These are phyloP conservation scores for Cyrtonyx montezumae DNA, from an alignment of 2,113 vertebrate genomes.

Conservation along the genomic window DNA sequence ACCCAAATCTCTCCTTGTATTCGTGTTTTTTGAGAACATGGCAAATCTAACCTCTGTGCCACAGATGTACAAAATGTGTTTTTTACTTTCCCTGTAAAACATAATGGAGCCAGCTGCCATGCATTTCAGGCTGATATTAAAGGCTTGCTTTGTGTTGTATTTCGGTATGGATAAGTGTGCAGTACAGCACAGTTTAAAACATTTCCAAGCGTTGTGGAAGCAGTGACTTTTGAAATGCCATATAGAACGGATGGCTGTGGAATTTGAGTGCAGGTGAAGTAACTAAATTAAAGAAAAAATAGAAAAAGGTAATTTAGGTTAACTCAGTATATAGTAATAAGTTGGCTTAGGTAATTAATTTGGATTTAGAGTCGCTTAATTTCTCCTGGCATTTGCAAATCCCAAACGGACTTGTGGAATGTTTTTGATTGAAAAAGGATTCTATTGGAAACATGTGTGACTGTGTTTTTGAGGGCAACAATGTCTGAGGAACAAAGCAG, in stretches of 20 bases:
- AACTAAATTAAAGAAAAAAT: background rate
- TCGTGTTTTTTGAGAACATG: background rate
- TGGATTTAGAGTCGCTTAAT: conserved; percentile 48
- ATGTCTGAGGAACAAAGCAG: conserved; percentile 8
- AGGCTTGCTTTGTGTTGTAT: background rate
- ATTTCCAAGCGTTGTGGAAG: background rate
- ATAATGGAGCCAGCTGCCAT: background rate
- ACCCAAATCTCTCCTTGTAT: background rate
- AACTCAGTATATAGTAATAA: background rate
- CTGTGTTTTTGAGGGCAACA: background rate
- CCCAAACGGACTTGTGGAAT: conserved; percentile 30
- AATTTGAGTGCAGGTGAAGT: background rate
- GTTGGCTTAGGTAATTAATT: conserved; percentile 23
- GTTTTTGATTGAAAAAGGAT: conserved; percentile 2
- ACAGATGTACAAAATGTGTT: background rate
- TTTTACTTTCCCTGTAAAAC: background rate
- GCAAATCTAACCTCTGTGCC: background rate
- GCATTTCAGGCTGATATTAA: background rate
- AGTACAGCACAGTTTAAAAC: background rate
- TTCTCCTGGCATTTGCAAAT: conserved; percentile 32
- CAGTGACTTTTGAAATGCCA: background rate
- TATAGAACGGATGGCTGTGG: background rate
- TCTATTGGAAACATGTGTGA: conserved; percentile 56
- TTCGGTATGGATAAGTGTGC: background rate
- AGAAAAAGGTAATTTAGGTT: background rate